Percentiles rank a stretch among this genome's conserved stretches.
Evolutionary conservation across 1,140 invertebrate genomes (phyloP).

Genomic region (Melanaphis sacchari): DNA sequence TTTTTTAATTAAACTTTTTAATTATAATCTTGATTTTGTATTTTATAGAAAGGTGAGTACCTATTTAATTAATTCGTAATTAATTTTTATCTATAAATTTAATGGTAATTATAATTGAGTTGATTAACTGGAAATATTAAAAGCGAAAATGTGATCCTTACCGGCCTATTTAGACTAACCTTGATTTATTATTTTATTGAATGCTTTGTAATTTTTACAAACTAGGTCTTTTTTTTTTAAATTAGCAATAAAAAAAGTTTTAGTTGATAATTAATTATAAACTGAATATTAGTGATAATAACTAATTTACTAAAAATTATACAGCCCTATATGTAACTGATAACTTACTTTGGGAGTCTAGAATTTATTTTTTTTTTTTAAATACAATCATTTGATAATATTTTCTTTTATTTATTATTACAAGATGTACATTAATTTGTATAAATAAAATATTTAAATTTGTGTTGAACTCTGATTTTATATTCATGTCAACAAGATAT

Average conservation of each 20-base stretch:
- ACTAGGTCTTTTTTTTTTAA: too few species aligned
- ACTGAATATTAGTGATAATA: not conserved
- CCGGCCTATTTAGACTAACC: too few species aligned
- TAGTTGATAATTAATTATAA: not conserved
- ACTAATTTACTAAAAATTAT: not conserved
- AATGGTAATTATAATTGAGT: too few species aligned
- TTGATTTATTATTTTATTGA: too few species aligned
- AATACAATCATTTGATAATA: not conserved
- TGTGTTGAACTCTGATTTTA: not conserved
- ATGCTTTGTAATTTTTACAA: too few species aligned
- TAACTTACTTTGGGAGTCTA: not conserved
- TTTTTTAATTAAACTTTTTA: too few species aligned
- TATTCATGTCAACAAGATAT: not conserved
- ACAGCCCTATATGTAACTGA: not conserved
- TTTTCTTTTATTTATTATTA: not conserved
- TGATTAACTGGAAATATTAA: too few species aligned
- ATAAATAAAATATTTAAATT: not conserved
- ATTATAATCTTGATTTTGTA: too few species aligned
- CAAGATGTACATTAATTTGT: constrained; percentile 7
- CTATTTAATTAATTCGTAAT: too few species aligned
- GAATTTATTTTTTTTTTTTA: not conserved
- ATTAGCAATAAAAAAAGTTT: not conserved
- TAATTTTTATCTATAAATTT: too few species aligned
- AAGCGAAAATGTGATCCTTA: too few species aligned
- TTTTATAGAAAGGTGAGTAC: too few species aligned